Evolutionary conservation across 1,140 invertebrate species (phyloP), one percentile per base, ranked within the genome.

Genomic region (Zelostemma sp.): DNA sequence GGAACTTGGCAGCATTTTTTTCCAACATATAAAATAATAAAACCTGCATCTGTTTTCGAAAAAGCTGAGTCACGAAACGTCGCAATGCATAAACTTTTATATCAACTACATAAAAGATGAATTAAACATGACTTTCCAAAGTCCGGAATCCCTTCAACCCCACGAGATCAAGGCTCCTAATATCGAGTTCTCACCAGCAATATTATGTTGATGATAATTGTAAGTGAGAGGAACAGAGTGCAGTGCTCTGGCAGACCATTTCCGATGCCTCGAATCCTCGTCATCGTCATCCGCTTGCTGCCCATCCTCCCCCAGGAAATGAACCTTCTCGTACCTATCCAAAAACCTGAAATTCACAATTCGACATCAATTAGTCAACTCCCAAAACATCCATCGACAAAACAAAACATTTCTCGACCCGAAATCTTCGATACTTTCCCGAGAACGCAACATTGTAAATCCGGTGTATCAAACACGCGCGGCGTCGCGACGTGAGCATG

Each of bases 271-370:
- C 31, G 90, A 89, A 70, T 92, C 91, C 66, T 94, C 93, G 72
- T 93, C 92, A 45, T 92, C 90, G 64, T 94, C 92, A 68, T 89
- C 89, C 43, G 89, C 90, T 54, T 90, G 87, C 74, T 96, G 94
- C 0, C 89, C 90, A 77, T 93, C 91, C 80, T 95, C 93, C 2
- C 93, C 94, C 46, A 94, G 86, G 75, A 91, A 94, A 68, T 95
- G 90, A 11, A 95, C 89, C 79, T 95, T 94, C 77, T 96, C 95
- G 82, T 95, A 96, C 72, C 90, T 86, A 75, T 94, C 91, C 73
- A 95, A 85, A 83, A 92, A 93, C 84, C 94, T 95, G 81, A 31
- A 87, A 86, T 68, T 62, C 77, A 72, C 2, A 47, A 40, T n/a
- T n/a, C n/a, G n/a, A n/a, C n/a, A n/a, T n/a, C n/a, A n/a, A n/a